Percentiles rank a stretch among this genome's conserved stretches.
Conservation (phyloP, 2,888 invertebrate genomes). For the Ommatoiulus sabulosus region DNA sequence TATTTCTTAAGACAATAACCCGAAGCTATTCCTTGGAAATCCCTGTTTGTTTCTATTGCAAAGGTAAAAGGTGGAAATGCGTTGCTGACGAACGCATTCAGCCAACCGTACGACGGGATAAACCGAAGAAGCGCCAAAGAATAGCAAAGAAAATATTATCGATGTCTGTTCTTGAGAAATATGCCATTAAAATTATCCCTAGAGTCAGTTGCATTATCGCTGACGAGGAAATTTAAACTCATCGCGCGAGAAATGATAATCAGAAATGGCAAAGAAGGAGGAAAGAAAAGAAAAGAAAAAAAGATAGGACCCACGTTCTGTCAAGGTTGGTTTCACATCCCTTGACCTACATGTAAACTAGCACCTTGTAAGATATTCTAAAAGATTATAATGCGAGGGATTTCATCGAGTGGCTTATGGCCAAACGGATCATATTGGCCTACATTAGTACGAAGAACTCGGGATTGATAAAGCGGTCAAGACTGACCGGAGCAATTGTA, state of each 20-base stretch:
- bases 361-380: neutral
- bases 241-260: neutral
- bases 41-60: neutral
- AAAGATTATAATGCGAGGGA: neutral
- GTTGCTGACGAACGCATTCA: neutral
- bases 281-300: neutral
- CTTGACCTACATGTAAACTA: neutral
- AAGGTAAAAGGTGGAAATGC: conserved; percentile 4
- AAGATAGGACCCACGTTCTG: neutral
- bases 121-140: neutral
- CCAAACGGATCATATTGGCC: neutral
- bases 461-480: neutral
- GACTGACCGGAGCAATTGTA: neutral
- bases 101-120: neutral
- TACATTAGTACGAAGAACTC: neutral
- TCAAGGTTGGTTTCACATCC: neutral
- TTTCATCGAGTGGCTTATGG: neutral
- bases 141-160: neutral
- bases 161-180: conserved; percentile 9
- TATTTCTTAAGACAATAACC: conserved; percentile 25
- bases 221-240: neutral
- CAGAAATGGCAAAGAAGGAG: neutral
- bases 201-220: neutral
- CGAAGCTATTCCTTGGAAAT: conserved; percentile 31
- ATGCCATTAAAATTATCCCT: neutral